A percentile compares a stretch with the other conserved stretches of the same genome.
These are phyloP conservation scores for Cacoxenus indagator DNA, from an alignment of 2,888 invertebrate genomes.

Conservation along the genomic window DNA sequence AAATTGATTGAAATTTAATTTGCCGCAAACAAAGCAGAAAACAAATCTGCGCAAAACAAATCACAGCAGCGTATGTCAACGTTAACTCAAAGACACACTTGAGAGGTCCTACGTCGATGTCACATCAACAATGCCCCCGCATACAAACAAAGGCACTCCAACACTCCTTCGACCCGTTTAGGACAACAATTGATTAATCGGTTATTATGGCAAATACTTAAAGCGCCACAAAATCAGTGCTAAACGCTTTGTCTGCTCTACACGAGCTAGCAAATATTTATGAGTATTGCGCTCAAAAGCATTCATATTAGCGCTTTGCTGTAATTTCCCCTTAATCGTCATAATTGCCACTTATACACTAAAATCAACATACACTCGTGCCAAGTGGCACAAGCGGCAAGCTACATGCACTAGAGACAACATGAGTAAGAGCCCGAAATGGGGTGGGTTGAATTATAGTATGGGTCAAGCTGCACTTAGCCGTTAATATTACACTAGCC, in stretches of 20 bases:
- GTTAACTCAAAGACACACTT: slow-evolving; percentile 6
- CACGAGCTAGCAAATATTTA: slow-evolving; percentile 3
- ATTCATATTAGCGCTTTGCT: slow-evolving; percentile 18
- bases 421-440: not conserved
- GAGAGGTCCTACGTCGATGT: slow-evolving; percentile 1
- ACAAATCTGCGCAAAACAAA: not conserved
- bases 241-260: not conserved
- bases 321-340: slow-evolving; percentile 48
- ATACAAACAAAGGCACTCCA: not conserved
- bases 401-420: slow-evolving; percentile 27
- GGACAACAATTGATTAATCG: slow-evolving; percentile 39
- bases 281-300: slow-evolving; percentile 4
- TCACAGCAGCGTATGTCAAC: not conserved
- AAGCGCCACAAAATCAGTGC: not conserved
- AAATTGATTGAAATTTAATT: slow-evolving; percentile 58
- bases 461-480: slow-evolving; percentile 19
- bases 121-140: no score
- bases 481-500: slow-evolving; percentile 10
- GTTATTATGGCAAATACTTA: slow-evolving; percentile 7
- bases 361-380: slow-evolving; percentile 21
- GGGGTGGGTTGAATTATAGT: not conserved
- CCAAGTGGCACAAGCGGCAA: slow-evolving; percentile 12
- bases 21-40: slow-evolving; percentile 3
- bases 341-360: slow-evolving; percentile 49
- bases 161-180: not conserved